These are phyloP conservation scores for Neoascia interrupta DNA, from an alignment of 2,888 invertebrate species.

Conservation along the genomic window DNA sequence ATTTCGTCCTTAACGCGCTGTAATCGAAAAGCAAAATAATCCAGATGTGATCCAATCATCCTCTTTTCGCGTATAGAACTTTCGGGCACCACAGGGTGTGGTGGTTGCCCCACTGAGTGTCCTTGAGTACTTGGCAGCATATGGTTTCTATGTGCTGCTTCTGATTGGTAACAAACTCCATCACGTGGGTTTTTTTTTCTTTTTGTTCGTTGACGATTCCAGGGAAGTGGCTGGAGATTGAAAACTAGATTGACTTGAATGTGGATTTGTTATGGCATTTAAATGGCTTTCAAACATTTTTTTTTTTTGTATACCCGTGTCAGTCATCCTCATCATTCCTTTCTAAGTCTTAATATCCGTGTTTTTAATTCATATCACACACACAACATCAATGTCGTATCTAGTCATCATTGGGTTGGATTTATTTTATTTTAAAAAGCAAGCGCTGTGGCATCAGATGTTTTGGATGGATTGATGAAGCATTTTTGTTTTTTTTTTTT, in stretches of 20 bases:
- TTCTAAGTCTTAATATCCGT: slow-evolving; percentile 31
- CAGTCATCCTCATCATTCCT: slow-evolving; percentile 2
- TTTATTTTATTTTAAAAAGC: not conserved
- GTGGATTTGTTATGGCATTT: slow-evolving; percentile 47
- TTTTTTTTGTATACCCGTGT: slow-evolving; percentile 1
- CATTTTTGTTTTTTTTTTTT: slow-evolving; percentile 45
- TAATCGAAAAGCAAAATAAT: slow-evolving; percentile 61
- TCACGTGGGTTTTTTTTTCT: slow-evolving; percentile 12
- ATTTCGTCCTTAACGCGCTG: slow-evolving; percentile 42
- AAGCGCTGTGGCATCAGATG: slow-evolving; percentile 53
- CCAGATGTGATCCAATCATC: slow-evolving; percentile 64
- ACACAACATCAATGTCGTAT: slow-evolving; percentile 3
- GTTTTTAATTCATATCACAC: slow-evolving; percentile 58
- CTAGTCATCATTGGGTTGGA: not conserved
- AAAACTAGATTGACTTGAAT: slow-evolving; percentile 63
- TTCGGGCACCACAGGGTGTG: not conserved
- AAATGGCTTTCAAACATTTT: slow-evolving; percentile 39
- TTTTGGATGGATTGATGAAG: slow-evolving; percentile 45
- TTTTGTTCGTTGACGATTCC: slow-evolving; percentile 7
- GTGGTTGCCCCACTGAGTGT: slow-evolving; percentile 16
- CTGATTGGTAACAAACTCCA: slow-evolving; percentile 32
- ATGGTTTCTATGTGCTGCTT: slow-evolving; percentile 35
- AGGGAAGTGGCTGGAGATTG: slow-evolving; percentile 34
- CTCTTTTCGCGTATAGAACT: slow-evolving; percentile 3
- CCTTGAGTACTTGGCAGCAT: slow-evolving; percentile 47